Conservation (phyloP, 2,113 vertebrate genomes). For the Burhinus oedicnemus region DNA sequence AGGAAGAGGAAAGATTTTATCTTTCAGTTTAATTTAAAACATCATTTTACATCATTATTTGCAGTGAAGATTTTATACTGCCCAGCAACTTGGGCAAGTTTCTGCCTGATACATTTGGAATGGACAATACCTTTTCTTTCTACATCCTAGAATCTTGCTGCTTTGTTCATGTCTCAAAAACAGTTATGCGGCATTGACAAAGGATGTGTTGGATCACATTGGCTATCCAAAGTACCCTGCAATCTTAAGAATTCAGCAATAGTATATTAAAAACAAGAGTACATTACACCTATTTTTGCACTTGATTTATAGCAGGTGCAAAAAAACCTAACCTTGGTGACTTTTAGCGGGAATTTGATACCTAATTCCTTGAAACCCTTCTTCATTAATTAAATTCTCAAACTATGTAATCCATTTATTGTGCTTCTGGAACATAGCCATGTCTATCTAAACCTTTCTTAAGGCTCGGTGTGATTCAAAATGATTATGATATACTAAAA, state of each 20-base stretch:
- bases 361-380: background rate
- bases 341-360: background rate
- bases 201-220: background rate
- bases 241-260: background rate
- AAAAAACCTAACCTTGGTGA: background rate
- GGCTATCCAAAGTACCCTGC: background rate
- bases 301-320: background rate
- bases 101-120: slow-evolving; percentile 20
- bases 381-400: background rate
- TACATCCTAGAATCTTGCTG: slow-evolving; percentile 8
- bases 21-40: slow-evolving; percentile 42
- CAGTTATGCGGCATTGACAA: background rate
- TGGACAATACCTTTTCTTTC: background rate
- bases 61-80: slow-evolving; percentile 32
- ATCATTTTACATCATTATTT: slow-evolving; percentile 38
- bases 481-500: background rate
- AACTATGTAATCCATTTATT: background rate
- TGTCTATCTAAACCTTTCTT: background rate
- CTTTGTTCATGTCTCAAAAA: background rate
- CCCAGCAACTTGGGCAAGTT: slow-evolving; percentile 65
- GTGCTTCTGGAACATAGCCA: background rate
- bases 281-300: background rate
- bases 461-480: background rate
- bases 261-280: background rate
- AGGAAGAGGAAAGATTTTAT: slow-evolving; percentile 37